phyloP scores from a whole-genome alignment of 2,797 vertebrate genomes.

The Lepilemur septentrionalis region DNA sequence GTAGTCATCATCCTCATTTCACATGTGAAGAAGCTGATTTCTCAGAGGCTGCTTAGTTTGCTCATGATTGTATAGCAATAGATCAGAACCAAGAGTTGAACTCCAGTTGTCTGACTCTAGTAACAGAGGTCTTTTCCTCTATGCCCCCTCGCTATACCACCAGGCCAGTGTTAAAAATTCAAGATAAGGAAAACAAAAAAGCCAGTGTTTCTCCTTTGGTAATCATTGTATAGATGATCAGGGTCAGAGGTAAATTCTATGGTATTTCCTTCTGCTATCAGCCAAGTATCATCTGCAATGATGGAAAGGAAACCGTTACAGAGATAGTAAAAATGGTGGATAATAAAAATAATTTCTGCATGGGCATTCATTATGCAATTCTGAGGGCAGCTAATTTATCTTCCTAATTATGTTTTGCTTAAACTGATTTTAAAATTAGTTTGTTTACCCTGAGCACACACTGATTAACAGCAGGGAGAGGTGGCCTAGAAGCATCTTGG shows the following conservation, averaged over 20 bases:
- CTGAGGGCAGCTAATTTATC: constrained; percentile 62
- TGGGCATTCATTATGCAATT: constrained; percentile 60
- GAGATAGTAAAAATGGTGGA: constrained; percentile 41
- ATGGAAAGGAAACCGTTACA: background rate
- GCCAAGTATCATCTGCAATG: background rate
- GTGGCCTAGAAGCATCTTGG: constrained; percentile 47
- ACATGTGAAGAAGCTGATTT: background rate
- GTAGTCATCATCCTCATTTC: background rate
- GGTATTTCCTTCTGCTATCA: background rate
- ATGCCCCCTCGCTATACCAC: background rate
- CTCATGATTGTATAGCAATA: background rate
- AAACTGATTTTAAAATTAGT: constrained; percentile 74
- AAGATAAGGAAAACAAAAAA: constrained; percentile 18
- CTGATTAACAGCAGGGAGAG: constrained; percentile 53
- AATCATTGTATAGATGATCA: background rate
- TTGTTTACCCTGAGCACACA: constrained; percentile 62
- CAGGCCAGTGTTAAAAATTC: background rate
- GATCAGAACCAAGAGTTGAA: background rate
- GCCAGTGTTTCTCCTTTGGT: background rate
- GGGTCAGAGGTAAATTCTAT: background rate
- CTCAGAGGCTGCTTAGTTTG: background rate
- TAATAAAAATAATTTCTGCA: constrained; percentile 54
- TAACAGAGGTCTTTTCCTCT: background rate
- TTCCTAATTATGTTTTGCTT: constrained; percentile 75
- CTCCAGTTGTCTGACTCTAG: background rate